phyloP scores from a whole-genome alignment of 2,113 vertebrate genomes.

The Morphnarchus princeps region DNA sequence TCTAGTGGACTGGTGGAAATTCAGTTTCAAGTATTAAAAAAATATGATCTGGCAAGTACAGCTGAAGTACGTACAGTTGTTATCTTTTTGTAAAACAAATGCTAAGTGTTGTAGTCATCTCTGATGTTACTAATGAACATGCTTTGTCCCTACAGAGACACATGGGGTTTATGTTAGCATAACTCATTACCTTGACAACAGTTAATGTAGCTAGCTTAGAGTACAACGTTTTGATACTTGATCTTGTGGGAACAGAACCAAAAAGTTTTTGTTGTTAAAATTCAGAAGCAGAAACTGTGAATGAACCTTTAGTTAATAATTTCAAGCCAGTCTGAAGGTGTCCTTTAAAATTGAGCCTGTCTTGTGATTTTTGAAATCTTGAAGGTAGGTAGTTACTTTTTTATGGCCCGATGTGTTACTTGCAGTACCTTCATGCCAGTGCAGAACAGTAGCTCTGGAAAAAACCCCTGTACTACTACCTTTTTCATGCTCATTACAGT shows the following conservation, averaged over 20 bases:
- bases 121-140: not conserved
- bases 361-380: not conserved
- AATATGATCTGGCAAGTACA: not conserved
- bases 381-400: not conserved
- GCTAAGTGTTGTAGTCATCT: not conserved
- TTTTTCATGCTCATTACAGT: not conserved
- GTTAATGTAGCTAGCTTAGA: not conserved
- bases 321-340: not conserved
- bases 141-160: not conserved
- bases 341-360: not conserved
- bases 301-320: not conserved
- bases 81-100: not conserved
- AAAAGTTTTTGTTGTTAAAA: not conserved
- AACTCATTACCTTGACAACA: not conserved
- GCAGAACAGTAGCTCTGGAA: not conserved
- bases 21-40: not conserved
- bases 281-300: not conserved
- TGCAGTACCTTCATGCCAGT: not conserved
- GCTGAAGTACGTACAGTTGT: not conserved
- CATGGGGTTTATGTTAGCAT: not conserved
- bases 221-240: not conserved
- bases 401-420: fast-evolving
- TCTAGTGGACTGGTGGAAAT: not conserved
- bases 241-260: not conserved
- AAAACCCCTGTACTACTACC: not conserved